phyloP scores from a whole-genome alignment of 1,140 invertebrate genomes.

The Caenorhabditis remanei region DNA sequence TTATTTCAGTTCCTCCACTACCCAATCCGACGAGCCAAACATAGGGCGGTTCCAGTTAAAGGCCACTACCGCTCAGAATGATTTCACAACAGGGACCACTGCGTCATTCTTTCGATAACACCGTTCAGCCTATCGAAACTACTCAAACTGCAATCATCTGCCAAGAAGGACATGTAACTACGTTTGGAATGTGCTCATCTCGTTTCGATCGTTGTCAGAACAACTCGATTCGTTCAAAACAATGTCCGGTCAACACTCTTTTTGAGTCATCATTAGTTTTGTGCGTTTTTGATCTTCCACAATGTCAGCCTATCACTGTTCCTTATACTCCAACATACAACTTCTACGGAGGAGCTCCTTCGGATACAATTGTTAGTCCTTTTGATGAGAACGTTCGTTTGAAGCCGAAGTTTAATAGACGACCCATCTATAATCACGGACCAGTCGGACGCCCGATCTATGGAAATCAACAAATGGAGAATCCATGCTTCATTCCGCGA shows the following conservation, averaged over 20 bases:
- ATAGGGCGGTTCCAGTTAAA: background rate
- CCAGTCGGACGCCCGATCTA: background rate
- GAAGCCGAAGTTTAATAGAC: conserved; percentile 2
- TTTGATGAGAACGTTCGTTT: conserved; percentile 50
- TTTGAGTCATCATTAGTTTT: conserved; percentile 18
- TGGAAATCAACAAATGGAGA: background rate
- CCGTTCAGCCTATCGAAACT: background rate
- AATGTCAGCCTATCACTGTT: conserved; percentile 4
- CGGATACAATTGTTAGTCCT: conserved; percentile 17
- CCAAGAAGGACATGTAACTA: conserved; percentile 7
- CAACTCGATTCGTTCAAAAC: conserved; percentile 17
- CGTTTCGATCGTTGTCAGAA: conserved; percentile 31
- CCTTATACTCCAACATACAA: background rate
- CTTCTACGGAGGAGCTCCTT: background rate
- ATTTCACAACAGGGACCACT: background rate
- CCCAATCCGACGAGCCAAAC: background rate
- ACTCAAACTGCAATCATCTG: conserved; percentile 9
- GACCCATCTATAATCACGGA: background rate
- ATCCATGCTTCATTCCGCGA: conserved; percentile 30
- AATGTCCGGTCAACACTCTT: conserved; percentile 31
- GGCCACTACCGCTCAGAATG: too few relatives aligned
- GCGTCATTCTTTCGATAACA: background rate
- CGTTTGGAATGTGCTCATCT: conserved; percentile 31
- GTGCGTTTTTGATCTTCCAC: conserved; percentile 42
- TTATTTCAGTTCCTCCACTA: background rate